Evolutionary conservation across 64 coral and sea anemone species (phyloP), one percentile per base, ranked within the genome.

Genomic region (Platygyra sinensis): DNA sequence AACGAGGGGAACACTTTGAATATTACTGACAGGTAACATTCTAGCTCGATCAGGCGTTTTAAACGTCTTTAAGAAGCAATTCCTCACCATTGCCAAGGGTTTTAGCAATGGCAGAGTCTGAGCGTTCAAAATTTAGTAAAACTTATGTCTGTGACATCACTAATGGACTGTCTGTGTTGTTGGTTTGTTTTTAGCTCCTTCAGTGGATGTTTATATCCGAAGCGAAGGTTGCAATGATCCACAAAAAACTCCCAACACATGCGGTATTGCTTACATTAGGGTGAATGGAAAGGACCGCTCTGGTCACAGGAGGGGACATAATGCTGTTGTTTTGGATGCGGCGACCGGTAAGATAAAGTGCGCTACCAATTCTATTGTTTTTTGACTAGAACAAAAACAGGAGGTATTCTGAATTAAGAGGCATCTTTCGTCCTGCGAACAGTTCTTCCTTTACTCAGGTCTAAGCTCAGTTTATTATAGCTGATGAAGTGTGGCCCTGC

Each of bases 201-300:
- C 52, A 10, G 30, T 89, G 76, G 74, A 77, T 32, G 73, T 90
- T 36, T 7, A 67, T n/a, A 10, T 67, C 20, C 74, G 88, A 42
- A 90, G 88, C 33, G 88, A 90, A 80, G 88, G 88, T 52, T 90
- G 88, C 25, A 25, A 80, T 50, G 88, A 90, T 81, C 88, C 75
- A 8, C 20, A 25, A 1, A 90, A 67, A 29, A 57, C 63, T 6
- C 16, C 31, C 31, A 29, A 32, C 19, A 83, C 72, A 39, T 90
- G 75, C 52, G 88, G 88, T 28, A 75, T 69, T 19, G 88, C 88
- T 52, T 67, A 55, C 60, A 90, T 90, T 11, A 62, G 30, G 10
- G 76, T 90, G 1, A 80, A 90, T 63, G 88, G 88, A 72, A 65
- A 60, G 8, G 88, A 90, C 14, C 39, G 72, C 18, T 78, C 88